phyloP scores from a whole-genome alignment of 2,113 vertebrate genomes.

The Gymnocephalus cernua region DNA sequence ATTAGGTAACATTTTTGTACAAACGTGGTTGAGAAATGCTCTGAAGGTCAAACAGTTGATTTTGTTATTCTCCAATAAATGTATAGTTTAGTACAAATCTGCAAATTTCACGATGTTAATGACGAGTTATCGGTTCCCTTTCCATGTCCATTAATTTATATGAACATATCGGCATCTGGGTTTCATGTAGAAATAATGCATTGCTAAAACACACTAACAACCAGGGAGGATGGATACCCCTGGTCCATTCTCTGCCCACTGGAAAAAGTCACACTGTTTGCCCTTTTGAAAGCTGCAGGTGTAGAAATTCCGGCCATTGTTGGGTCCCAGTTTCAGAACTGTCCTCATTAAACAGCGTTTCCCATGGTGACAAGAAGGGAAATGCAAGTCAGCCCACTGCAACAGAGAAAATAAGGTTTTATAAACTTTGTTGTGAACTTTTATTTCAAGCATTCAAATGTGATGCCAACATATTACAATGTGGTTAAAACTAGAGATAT shows the following conservation, averaged over 20 bases:
- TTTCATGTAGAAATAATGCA: neutral
- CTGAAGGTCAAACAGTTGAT: neutral
- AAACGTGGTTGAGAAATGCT: neutral
- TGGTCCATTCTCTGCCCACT: constrained; percentile 87
- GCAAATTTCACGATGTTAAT: neutral
- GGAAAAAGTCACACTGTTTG: constrained; percentile 93
- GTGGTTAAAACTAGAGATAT: neutral
- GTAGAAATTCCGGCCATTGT: constrained; percentile 93
- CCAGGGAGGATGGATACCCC: constrained; percentile 78
- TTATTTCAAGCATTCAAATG: neutral
- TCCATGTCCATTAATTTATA: neutral
- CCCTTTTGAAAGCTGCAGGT: constrained; percentile 87
- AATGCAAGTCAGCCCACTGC: constrained; percentile 94
- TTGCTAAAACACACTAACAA: constrained; percentile 45
- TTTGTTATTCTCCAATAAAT: neutral
- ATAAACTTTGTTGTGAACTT: constrained; percentile 3
- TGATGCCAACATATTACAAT: neutral
- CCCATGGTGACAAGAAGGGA: constrained; percentile 91
- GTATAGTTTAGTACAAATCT: neutral
- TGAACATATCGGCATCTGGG: neutral
- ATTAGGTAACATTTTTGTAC: neutral
- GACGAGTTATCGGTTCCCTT: neutral
- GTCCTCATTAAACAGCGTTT: constrained; percentile 90
- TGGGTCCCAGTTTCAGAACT: constrained; percentile 93
- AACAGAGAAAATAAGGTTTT: constrained; percentile 43